A percentile compares a stretch with the other conserved stretches of the same genome.
phyloP scores from a whole-genome alignment of 2,888 invertebrate species.

The Cinara cedri region DNA sequence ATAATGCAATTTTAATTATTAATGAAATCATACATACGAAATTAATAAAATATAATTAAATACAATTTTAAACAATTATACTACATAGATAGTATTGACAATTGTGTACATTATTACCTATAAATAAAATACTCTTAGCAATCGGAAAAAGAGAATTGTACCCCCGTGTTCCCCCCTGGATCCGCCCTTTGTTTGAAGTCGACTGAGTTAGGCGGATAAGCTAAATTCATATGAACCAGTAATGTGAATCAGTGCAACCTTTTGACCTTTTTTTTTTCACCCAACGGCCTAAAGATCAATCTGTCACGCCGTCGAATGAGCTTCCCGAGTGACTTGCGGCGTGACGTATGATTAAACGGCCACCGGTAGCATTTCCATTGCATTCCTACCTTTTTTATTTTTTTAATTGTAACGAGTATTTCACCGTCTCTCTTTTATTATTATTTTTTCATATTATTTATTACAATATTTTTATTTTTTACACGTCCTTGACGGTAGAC shows the following conservation, averaged over 20 bases:
- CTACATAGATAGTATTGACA: no score
- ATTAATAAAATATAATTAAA: no score
- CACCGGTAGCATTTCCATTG: conserved; percentile 32
- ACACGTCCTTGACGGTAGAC: background rate
- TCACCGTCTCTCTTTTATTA: conserved; percentile 26
- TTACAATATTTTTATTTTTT: conserved; percentile 19
- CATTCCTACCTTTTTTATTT: background rate
- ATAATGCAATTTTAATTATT: no score
- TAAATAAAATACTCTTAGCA: no score
- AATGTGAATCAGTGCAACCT: conserved; percentile 3
- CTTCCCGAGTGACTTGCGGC: conserved; percentile 27
- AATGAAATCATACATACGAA: no score
- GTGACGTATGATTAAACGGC: conserved; percentile 49
- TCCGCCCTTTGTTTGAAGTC: no score
- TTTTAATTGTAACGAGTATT: conserved; percentile 41
- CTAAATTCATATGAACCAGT: no score
- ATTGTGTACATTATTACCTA: no score
- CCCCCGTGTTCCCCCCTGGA: no score
- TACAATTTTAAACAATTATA: no score
- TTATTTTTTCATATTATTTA: conserved; percentile 45
- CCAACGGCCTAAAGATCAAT: background rate
- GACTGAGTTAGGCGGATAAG: no score
- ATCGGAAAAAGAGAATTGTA: no score
- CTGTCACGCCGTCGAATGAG: conserved; percentile 32
- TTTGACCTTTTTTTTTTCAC: conserved; percentile 28